These are phyloP conservation scores for Diadegma fenestrale DNA, from an alignment of 2,888 invertebrate species.

Conservation along the genomic window DNA sequence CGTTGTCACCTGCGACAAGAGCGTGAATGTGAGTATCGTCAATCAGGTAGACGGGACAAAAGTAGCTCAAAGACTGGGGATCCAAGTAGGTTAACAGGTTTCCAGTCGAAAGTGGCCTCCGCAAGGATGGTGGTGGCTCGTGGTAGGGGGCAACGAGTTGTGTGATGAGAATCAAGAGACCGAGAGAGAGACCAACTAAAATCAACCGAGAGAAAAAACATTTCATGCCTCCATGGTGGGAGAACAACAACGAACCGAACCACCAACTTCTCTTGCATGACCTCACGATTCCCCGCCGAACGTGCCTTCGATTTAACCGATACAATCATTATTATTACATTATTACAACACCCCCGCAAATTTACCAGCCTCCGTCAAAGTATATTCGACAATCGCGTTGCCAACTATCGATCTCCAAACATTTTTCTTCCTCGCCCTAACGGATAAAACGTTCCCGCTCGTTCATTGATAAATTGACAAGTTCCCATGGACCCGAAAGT, in stretches of 20 bases:
- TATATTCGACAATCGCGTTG: not conserved
- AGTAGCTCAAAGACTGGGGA: constrained; percentile 79
- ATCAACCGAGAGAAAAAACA: constrained; percentile 21
- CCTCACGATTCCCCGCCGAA: constrained; percentile 13
- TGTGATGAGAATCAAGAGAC: constrained; percentile 48
- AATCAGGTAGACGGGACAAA: constrained; percentile 68
- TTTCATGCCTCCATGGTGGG: constrained; percentile 50
- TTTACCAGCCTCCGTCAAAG: not conserved
- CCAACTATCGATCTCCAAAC: not conserved
- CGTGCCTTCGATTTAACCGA: constrained; percentile 24
- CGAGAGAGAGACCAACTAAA: constrained; percentile 61
- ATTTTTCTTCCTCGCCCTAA: not conserved
- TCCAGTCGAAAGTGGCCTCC: constrained; percentile 81
- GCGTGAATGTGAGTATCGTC: constrained; percentile 60
- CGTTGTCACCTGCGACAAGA: constrained; percentile 52
- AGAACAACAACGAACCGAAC: constrained; percentile 47
- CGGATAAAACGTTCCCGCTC: not conserved
- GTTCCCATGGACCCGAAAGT: not conserved
- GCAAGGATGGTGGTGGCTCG: constrained; percentile 69
- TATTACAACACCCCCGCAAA: constrained; percentile 2
- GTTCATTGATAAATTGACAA: not conserved
- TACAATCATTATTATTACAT: not conserved
- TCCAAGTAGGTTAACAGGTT: constrained; percentile 84
- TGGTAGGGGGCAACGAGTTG: constrained; percentile 69
- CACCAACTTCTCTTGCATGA: constrained; percentile 38